These are phyloP conservation scores for Drosophila arawakana DNA, from an alignment of 1,140 invertebrate genomes.

Conservation along the genomic window DNA sequence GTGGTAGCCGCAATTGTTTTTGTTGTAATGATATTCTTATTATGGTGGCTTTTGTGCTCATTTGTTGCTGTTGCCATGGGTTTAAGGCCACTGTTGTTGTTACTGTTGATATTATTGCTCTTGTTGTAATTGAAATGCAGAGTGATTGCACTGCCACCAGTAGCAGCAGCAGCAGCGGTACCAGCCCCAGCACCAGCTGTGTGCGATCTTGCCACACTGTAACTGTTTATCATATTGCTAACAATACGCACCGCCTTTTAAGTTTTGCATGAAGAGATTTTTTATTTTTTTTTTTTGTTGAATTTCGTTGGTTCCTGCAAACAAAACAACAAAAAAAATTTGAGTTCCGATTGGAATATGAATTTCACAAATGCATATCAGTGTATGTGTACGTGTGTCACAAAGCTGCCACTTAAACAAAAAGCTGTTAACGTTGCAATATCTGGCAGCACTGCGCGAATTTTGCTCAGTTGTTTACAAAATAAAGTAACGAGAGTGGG, in stretches of 20 bases:
- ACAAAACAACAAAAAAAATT: constrained; percentile 37
- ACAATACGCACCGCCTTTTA: constrained; percentile 8
- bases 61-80: constrained; percentile 32
- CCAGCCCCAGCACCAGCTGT: constrained; percentile 11
- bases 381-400: constrained; percentile 22
- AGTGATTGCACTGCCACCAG: constrained; percentile 56
- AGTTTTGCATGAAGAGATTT: constrained; percentile 17
- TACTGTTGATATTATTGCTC: constrained; percentile 11
- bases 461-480: constrained; percentile 71
- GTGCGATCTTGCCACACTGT: constrained; percentile 54
- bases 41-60: constrained; percentile 44
- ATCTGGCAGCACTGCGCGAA: constrained; percentile 59
- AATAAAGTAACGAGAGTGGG: constrained; percentile 54
- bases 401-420: constrained; percentile 61
- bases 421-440: constrained; percentile 34
- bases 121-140: constrained; percentile 67
- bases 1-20: constrained; percentile 28
- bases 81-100: constrained; percentile 39
- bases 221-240: constrained; percentile 64
- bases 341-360: constrained; percentile 13
- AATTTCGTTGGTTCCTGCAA: constrained; percentile 38
- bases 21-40: constrained; percentile 36
- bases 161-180: constrained; percentile 39
- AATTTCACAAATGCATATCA: constrained; percentile 73
- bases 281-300: background rate